Conservation (phyloP, 2,888 invertebrate species). For the Cheilosia vulpina region DNA sequence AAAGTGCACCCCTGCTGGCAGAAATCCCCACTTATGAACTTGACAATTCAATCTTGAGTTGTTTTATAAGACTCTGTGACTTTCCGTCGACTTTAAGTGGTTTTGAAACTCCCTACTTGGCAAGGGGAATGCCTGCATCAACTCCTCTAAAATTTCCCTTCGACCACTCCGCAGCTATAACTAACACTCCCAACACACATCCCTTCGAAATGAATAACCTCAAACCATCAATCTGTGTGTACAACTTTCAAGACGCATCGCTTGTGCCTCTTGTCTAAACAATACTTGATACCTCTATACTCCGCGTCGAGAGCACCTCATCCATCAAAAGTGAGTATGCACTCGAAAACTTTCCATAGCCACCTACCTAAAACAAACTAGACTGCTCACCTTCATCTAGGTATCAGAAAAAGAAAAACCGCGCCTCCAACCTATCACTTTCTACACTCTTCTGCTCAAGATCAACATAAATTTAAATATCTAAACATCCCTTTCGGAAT, state of each 20-base stretch:
- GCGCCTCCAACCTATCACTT: conserved; percentile 36
- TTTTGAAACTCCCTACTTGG: too few relatives aligned
- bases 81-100: too few relatives aligned
- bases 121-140: too few relatives aligned
- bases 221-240: too few relatives aligned
- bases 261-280: background rate
- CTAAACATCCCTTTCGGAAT: conserved; percentile 67
- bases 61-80: too few relatives aligned
- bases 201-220: too few relatives aligned
- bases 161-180: too few relatives aligned
- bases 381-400: background rate
- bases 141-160: too few relatives aligned
- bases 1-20: too few relatives aligned
- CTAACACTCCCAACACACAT: too few relatives aligned
- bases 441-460: conserved; percentile 33
- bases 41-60: too few relatives aligned
- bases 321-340: background rate
- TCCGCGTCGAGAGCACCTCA: background rate
- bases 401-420: background rate
- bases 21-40: too few relatives aligned
- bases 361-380: background rate
- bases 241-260: background rate
- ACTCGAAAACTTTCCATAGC: background rate
- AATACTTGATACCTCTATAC: background rate
- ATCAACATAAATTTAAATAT: conserved; percentile 71